Evolutionary conservation across 2,113 vertebrate species (phyloP), one percentile per base, ranked within the genome.

Genomic region (Chinchilla lanigera): DNA sequence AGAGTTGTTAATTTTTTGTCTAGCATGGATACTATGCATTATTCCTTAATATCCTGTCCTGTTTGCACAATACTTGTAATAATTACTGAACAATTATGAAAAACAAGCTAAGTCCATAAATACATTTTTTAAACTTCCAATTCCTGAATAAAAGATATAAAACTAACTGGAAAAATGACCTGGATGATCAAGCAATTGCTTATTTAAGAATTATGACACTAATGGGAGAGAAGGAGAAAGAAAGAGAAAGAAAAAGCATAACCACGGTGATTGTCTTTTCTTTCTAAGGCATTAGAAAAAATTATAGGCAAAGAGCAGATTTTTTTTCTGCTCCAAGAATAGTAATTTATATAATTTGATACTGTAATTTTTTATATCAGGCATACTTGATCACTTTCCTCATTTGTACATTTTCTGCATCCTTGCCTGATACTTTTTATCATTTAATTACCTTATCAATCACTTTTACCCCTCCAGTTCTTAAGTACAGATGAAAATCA

Each of bases 371-470:
- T 97, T 98, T 96, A 98, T 98, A 98, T 98, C 44, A 93, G 98
- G 97, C 95, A 97, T 97, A 98, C 97, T 98, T 98, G 98, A 98
- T 98, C 98, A 98, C 98, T 98, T 98, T 97, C 93, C 93, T 98
- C 96, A 97, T 98, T 98, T 98, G 92, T 97, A 98, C 98, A 98
- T 98, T 98, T 98, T 97, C 97, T 98, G 95, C 95, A 97, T 98
- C 86, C 94, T 92, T 98, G 97, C 97, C 97, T 98, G 96, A 98
- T 97, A 98, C 93, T 98, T 98, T 98, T 98, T 98, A 98, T 98
- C 97, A 98, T 97, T 98, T 98, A 98, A 98, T 98, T 98, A 98
- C 96, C 98, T 98, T 98, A 98, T 98, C 98, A 98, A 98, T 98
- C 98, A 96, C 41, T 90, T 94, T 71, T 33, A 22, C 77, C 24